These are phyloP conservation scores for Cataglyphis hispanica DNA, from an alignment of 1,140 invertebrate genomes.

Conservation along the genomic window DNA sequence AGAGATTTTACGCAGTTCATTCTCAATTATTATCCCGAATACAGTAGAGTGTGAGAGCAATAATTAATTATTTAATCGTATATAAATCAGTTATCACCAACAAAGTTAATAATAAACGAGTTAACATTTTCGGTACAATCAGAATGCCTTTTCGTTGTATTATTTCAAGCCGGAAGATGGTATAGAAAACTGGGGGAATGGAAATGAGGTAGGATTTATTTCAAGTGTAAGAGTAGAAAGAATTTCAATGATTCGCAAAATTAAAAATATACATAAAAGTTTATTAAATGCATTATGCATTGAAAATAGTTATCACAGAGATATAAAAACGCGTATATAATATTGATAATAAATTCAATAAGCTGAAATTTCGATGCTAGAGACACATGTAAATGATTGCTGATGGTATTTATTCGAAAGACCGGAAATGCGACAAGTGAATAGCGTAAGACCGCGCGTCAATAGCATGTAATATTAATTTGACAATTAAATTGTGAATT, in stretches of 20 bases:
- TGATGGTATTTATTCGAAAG: constrained; percentile 17
- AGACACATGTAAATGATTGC: background rate
- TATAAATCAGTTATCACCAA: background rate
- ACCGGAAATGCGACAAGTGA: constrained; percentile 27
- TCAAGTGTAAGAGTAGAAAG: background rate
- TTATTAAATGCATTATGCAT: background rate
- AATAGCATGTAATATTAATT: constrained; percentile 48
- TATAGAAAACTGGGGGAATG: background rate
- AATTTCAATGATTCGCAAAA: background rate
- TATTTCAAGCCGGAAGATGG: too few species aligned
- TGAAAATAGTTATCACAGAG: background rate
- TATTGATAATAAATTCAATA: background rate
- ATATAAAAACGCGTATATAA: background rate
- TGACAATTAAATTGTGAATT: constrained; percentile 31
- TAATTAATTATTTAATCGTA: constrained; percentile 15
- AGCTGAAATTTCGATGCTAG: background rate
- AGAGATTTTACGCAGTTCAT: background rate
- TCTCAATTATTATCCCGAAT: constrained; percentile 10
- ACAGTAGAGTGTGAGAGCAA: background rate
- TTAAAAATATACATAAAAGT: background rate
- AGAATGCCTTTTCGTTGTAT: background rate
- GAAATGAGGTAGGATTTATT: background rate
- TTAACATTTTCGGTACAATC: background rate
- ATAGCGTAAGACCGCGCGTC: constrained; percentile 2
- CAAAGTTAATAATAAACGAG: background rate